Percentiles rank a stretch among this genome's conserved stretches.
Conservation (phyloP, 37 sponge, comb jelly and placozoan species). For the Halichondria panicea region DNA sequence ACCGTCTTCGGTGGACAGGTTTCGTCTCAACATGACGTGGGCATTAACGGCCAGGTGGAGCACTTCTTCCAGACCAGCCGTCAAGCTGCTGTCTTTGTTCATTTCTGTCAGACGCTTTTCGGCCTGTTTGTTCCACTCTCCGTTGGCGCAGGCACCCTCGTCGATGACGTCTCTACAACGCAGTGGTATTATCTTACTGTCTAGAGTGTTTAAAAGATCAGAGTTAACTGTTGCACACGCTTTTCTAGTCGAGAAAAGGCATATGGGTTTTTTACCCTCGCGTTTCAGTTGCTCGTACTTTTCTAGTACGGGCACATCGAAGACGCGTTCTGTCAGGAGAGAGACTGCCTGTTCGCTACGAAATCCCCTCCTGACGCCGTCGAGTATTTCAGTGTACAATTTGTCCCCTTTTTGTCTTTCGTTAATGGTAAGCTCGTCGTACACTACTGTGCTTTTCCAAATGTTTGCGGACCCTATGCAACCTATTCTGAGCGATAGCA, state of each 20-base stretch:
- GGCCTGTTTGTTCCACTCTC: constrained; percentile 54
- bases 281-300: no score
- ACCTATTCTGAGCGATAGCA: constrained; percentile 25
- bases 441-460: constrained; percentile 47
- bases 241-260: constrained; percentile 50
- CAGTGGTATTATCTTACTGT: no score
- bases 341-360: no score
- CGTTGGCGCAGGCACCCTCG: constrained; percentile 32
- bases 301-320: constrained; percentile 17
- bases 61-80: constrained; percentile 60
- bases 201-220: no score
- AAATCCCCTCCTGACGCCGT: no score
- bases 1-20: constrained; percentile 48
- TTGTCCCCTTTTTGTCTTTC: constrained; percentile 59
- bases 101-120: constrained; percentile 44
- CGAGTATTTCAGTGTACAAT: constrained; percentile 11
- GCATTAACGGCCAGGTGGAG: constrained; percentile 52
- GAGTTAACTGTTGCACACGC: constrained; percentile 17
- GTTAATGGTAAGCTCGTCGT: constrained; percentile 71
- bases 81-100: constrained; percentile 60
- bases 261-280: constrained; percentile 42
- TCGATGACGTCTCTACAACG: constrained; percentile 64
- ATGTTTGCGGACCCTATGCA: constrained; percentile 41
- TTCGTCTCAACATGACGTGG: constrained; percentile 66
- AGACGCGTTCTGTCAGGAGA: not conserved